A percentile compares a stretch with the other conserved stretches of the same genome.
These are phyloP conservation scores for Acanthosepion esculentum DNA, from an alignment of 2,888 invertebrate species.

Conservation along the genomic window DNA sequence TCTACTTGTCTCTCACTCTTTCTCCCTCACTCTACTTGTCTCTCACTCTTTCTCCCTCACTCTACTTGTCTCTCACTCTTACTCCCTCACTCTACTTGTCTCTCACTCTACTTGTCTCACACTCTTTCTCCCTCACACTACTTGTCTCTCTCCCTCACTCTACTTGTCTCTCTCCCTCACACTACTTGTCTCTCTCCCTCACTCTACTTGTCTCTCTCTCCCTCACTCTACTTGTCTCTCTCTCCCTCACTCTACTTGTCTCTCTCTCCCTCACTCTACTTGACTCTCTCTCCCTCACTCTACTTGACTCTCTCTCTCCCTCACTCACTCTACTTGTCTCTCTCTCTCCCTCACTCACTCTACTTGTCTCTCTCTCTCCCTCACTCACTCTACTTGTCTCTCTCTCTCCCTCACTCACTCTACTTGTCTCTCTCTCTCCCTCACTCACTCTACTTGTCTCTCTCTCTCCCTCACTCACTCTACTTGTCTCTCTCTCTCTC, in stretches of 20 bases:
- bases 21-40: no score
- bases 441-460: background rate
- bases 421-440: background rate
- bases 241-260: background rate
- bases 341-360: background rate
- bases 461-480: background rate
- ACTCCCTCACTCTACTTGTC: no score
- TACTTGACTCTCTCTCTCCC: no score
- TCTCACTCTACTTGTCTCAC: background rate
- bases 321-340: no score
- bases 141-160: no score
- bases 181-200: background rate
- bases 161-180: background rate
- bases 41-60: no score
- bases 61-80: no score
- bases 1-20: no score
- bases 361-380: background rate
- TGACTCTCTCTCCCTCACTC: background rate
- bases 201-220: background rate
- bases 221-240: background rate
- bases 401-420: accelerated
- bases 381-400: background rate
- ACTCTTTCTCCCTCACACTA: background rate
- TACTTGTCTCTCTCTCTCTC: no score
- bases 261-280: background rate